These are phyloP conservation scores for Acanthosepion lycidas DNA, from an alignment of 2,888 invertebrate species.

Conservation along the genomic window DNA sequence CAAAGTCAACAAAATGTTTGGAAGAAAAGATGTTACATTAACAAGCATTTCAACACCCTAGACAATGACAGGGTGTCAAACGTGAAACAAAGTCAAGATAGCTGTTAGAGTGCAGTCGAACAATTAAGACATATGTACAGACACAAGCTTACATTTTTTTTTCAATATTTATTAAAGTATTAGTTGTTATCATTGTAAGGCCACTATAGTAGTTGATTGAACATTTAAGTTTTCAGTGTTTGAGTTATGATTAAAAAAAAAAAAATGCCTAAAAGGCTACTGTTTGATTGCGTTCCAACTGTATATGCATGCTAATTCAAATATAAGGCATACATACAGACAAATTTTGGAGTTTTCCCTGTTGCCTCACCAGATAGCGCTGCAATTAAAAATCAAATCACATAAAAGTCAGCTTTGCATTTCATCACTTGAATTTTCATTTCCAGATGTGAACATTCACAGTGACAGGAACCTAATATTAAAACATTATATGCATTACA, in stretches of 20 bases:
- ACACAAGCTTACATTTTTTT: not conserved
- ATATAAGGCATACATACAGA: not conserved
- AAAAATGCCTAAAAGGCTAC: not conserved
- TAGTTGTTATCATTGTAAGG: not conserved
- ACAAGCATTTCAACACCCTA: not conserved
- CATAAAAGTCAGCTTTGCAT: not conserved
- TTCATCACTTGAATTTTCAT: not conserved
- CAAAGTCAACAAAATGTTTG: not conserved
- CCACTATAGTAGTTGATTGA: not conserved
- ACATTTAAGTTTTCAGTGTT: conserved; percentile 22
- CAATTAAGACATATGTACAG: not conserved
- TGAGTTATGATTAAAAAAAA: not conserved
- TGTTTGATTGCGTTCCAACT: conserved; percentile 6
- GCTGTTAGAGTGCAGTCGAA: not conserved
- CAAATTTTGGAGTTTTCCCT: conserved; percentile 8
- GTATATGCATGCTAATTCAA: conserved; percentile 33
- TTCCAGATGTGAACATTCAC: conserved; percentile 18
- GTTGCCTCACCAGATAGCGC: not conserved
- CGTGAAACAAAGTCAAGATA: not conserved
- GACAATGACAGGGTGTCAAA: not conserved
- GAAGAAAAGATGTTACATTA: not conserved
- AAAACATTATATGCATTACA: not conserved
- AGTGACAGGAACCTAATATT: not conserved
- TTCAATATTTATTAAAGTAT: not conserved
- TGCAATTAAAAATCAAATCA: conserved; percentile 33